A percentile compares a stretch with the other conserved stretches of the same genome.
Evolutionary conservation across 2,113 vertebrate genomes (phyloP).

Genomic region (Colinus virginianus): DNA sequence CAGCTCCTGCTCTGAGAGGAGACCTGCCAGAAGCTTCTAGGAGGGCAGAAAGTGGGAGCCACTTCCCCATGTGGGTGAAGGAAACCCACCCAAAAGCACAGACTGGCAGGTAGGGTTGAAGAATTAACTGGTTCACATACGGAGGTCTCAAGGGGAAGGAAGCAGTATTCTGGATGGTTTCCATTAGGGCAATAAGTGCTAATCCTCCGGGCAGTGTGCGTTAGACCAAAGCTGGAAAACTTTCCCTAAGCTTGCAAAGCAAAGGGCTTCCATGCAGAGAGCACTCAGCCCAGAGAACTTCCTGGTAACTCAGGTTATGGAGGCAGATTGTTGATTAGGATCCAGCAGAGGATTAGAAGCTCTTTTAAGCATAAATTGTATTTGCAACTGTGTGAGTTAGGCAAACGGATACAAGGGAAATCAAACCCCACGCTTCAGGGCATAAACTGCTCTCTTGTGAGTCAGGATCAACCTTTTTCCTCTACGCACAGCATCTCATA

Average conservation of each 20-base stretch:
- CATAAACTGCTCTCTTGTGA: slow-evolving; percentile 72
- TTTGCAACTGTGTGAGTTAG: slow-evolving; percentile 69
- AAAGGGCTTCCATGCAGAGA: slow-evolving; percentile 21
- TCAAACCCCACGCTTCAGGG: slow-evolving; percentile 61
- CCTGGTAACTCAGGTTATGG: slow-evolving; percentile 63
- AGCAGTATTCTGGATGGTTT: slow-evolving; percentile 45
- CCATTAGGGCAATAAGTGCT: slow-evolving; percentile 48
- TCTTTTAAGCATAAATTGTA: slow-evolving; percentile 67
- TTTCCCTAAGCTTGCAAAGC: slow-evolving; percentile 43
- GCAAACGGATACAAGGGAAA: slow-evolving; percentile 70
- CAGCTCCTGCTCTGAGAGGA: not conserved
- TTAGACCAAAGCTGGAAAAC: slow-evolving; percentile 52
- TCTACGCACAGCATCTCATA: not conserved
- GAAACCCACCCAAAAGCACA: not conserved
- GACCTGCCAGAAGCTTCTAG: not conserved
- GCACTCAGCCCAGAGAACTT: slow-evolving; percentile 50
- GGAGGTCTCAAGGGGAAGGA: slow-evolving; percentile 46
- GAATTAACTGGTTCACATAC: slow-evolving; percentile 14
- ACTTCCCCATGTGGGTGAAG: not conserved
- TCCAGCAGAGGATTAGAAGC: slow-evolving; percentile 73
- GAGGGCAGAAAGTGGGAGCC: not conserved
- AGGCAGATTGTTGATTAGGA: slow-evolving; percentile 69
- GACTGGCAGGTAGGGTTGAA: not conserved
- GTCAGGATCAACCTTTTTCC: slow-evolving; percentile 57
- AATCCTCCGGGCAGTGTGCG: slow-evolving; percentile 36